Base-by-base conservation (phyloP, 2,888 invertebrate species). In the Diploptera punctata region DNA sequence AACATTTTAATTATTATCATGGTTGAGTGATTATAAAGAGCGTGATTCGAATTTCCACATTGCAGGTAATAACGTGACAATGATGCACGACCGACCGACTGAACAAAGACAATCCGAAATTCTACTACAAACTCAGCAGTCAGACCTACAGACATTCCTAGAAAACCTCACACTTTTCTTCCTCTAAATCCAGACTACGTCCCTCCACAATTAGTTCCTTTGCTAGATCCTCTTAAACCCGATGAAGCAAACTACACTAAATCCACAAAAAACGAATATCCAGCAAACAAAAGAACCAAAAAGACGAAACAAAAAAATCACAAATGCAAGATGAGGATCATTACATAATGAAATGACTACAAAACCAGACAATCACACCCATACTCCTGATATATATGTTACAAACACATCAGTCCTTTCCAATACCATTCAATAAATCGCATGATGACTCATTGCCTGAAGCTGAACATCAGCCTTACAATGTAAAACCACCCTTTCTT, bases 51-150 rank as follows among this genome's bases (percentile, higher is more conserved):
- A 79, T 79, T 80, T 80, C 77, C 77, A 80, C 76, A 78, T 82
- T 82, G 77, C 82, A 82, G 82, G 82, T 79, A 80, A 76, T 78
- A 80, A 81, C 79, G 76, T 75, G 77, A 81, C 82, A 76, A 67
- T 75, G 78, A 75, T 77, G 77, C 70, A 67, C 71, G 75, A 77
- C 77, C 77, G 73, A 78, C 76, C 77, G 72, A 74, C 73, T 33
- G 44, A 73, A 77, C 71, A 78, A 73, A 78, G 79, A 80, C 77
- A 77, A 79, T 75, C 74, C 79, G 77, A 78, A 77, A 72, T 24
- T 3, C 24, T 52, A 3, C 10, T 52, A 13, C 21, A 52, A 19
- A 19, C 52, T 21, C 24, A 19, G 24, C 62, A 24, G 19, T 31
- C 44, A 71, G 9, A 62, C 44, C 68, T 4, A 38, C 49, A 31